Conservation (phyloP, 1,140 invertebrate genomes). For the Drosophila setifemur region DNA sequence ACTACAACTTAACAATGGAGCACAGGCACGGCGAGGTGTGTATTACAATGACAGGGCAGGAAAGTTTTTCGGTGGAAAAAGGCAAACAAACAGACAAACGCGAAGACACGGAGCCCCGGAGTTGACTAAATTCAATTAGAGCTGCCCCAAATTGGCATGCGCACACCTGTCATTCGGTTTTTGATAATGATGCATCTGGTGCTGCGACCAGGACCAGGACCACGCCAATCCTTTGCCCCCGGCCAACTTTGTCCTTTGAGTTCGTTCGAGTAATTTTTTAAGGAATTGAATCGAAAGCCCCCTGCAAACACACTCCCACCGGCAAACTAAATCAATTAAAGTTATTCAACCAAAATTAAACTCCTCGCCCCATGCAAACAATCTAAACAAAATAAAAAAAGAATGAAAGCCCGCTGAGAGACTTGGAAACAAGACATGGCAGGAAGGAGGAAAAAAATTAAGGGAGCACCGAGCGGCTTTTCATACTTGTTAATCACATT, state of each 20-base stretch:
- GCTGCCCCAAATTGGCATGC: slow-evolving; percentile 72
- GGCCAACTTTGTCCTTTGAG: slow-evolving; percentile 57
- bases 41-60: slow-evolving; percentile 75
- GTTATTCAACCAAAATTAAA: slow-evolving; percentile 72
- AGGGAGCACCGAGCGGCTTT: slow-evolving; percentile 57
- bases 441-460: slow-evolving; percentile 40
- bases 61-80: slow-evolving; percentile 58
- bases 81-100: slow-evolving; percentile 30
- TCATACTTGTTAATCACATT: slow-evolving; percentile 81
- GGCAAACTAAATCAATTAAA: slow-evolving; percentile 75
- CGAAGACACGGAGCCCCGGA: slow-evolving; percentile 41
- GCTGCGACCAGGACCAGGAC: slow-evolving; percentile 52
- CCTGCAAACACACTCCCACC: slow-evolving; percentile 17
- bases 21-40: slow-evolving; percentile 55
- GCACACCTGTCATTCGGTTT: slow-evolving; percentile 75
- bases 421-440: slow-evolving; percentile 29
- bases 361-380: slow-evolving; percentile 18
- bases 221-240: slow-evolving; percentile 53
- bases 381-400: not conserved
- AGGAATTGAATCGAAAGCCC: slow-evolving; percentile 35
- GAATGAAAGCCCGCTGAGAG: slow-evolving; percentile 12
- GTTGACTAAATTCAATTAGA: slow-evolving; percentile 79
- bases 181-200: slow-evolving; percentile 78
- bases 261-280: slow-evolving; percentile 42
- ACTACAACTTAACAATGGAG: slow-evolving; percentile 41